phyloP scores from a whole-genome alignment of 2,888 invertebrate species.

The Keiferia lycopersicella region DNA sequence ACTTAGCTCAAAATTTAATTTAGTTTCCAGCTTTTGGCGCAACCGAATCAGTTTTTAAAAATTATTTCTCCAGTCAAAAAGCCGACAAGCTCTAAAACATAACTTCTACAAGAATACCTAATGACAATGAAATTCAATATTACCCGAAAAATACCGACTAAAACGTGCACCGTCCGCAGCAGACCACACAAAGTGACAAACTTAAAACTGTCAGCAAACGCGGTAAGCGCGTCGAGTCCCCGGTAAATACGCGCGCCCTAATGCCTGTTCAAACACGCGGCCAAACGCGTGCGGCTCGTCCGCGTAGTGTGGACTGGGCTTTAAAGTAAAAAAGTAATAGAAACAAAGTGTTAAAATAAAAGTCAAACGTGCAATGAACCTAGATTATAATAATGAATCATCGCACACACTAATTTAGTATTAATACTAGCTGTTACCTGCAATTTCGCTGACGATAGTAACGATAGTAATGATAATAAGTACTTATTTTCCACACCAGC shows the following conservation, averaged over 20 bases:
- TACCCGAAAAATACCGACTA: neutral
- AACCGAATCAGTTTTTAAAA: neutral
- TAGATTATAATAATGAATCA: no score
- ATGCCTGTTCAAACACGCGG: slow-evolving; percentile 66
- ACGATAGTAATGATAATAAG: no score
- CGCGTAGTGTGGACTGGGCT: neutral
- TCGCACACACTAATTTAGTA: no score
- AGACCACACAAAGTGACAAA: slow-evolving; percentile 70
- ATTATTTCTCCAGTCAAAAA: no score
- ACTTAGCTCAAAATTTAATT: slow-evolving; percentile 17
- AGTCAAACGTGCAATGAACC: no score
- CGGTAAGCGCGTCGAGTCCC: slow-evolving; percentile 61
- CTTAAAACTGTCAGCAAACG: slow-evolving; percentile 69
- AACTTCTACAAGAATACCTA: neutral
- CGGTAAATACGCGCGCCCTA: slow-evolving; percentile 67
- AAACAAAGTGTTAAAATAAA: no score
- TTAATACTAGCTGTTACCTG: no score
- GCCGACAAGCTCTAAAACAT: neutral
- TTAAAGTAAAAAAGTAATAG: neutral
- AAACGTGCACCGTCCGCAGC: neutral
- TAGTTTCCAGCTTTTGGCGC: no score
- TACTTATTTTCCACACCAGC: no score
- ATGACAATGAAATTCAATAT: neutral
- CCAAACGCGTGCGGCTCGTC: slow-evolving; percentile 25
- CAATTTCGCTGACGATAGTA: no score